phyloP scores from a whole-genome alignment of 2,797 vertebrate genomes.

The Mormyrus hasselquistii region DNA sequence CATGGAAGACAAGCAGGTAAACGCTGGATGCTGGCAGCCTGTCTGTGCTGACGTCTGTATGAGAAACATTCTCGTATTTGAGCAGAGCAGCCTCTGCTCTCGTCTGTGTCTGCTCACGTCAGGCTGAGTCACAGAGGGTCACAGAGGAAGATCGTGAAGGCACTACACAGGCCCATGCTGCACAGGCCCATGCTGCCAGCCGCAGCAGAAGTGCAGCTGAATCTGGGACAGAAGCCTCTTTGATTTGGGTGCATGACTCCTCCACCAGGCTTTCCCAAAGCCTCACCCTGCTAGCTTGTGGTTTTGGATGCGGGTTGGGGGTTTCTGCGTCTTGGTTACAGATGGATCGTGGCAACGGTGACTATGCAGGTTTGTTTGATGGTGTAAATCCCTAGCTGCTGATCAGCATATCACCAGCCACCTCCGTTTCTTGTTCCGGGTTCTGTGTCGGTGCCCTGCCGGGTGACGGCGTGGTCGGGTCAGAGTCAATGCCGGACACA shows the following conservation, averaged over 20 bases:
- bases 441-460: background rate
- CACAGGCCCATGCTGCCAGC: background rate
- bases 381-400: background rate
- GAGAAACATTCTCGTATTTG: background rate
- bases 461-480: background rate
- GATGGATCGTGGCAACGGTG: background rate
- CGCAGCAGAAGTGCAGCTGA: background rate
- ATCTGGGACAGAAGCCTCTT: background rate
- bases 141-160: background rate
- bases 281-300: background rate
- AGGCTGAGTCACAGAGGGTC: background rate
- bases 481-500: background rate
- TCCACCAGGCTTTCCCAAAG: background rate
- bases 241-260: background rate
- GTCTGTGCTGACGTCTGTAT: background rate
- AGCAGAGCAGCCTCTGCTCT: background rate
- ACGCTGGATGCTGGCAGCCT: background rate
- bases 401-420: background rate
- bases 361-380: background rate
- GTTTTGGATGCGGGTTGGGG: background rate
- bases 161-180: background rate
- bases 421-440: background rate
- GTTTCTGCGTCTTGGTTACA: background rate
- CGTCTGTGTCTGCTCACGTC: background rate
- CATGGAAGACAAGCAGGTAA: background rate